These are phyloP conservation scores for Toxostoma redivivum DNA, from an alignment of 2,113 vertebrate genomes.

Conservation along the genomic window DNA sequence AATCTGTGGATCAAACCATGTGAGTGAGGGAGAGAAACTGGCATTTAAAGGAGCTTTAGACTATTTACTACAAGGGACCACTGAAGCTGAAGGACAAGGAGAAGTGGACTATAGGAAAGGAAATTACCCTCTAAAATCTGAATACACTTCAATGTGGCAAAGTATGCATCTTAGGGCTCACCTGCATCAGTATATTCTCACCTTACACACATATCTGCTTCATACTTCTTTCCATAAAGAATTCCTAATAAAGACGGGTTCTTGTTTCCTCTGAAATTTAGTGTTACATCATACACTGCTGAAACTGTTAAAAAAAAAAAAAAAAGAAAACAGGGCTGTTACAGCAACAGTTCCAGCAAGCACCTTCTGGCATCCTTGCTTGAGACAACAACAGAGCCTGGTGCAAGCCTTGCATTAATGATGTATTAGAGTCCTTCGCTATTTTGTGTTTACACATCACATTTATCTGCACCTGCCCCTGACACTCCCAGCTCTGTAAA, in stretches of 20 bases:
- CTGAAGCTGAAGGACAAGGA: not conserved
- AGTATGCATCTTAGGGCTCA: not conserved
- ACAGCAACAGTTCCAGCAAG: not conserved
- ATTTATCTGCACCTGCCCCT: not conserved
- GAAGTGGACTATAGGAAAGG: not conserved
- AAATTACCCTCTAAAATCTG: not conserved
- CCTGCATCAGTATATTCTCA: conserved; percentile 58
- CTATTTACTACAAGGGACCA: not conserved
- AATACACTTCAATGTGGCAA: not conserved
- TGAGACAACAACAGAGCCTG: not conserved
- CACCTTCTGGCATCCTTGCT: not conserved
- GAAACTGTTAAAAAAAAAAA: conserved; percentile 71
- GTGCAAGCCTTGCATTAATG: not conserved
- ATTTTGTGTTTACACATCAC: not conserved
- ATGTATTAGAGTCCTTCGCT: not conserved
- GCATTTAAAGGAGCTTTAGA: not conserved
- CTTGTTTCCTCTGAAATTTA: conserved; percentile 95
- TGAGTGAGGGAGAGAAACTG: not conserved
- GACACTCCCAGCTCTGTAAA: not conserved
- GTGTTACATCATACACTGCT: conserved; percentile 95
- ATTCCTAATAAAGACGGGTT: conserved; percentile 93
- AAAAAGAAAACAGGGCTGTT: not conserved
- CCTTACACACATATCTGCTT: conserved; percentile 94
- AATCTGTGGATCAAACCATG: not conserved
- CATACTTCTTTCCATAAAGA: conserved; percentile 93